Evolutionary conservation across 1,140 invertebrate genomes (phyloP).

Genomic region (Hyposmocoma kahamanoa): DNA sequence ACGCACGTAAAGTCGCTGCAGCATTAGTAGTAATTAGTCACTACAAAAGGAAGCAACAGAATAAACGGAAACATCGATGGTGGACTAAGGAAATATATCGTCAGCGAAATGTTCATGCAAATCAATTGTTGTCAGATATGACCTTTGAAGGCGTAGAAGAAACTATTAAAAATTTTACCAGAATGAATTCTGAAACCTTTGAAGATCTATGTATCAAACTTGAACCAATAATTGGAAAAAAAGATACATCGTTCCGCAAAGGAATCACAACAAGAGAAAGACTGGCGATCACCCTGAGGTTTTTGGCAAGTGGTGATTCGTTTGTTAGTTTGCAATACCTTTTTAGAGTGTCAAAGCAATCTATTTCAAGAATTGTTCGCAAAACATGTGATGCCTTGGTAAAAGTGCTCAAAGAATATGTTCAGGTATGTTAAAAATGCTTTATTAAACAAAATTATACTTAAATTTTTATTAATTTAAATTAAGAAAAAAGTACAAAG

Average conservation of each 20-base stretch:
- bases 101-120: too few species aligned
- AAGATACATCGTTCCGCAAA: conserved; percentile 27
- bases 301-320: conserved; percentile 25
- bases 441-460: too few species aligned
- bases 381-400: conserved; percentile 23
- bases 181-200: conserved; percentile 1
- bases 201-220: not conserved
- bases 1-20: too few species aligned
- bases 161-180: conserved; percentile 5
- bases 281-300: conserved; percentile 31
- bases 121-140: conserved; percentile 9
- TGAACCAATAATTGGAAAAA: conserved; percentile 23
- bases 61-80: conserved; percentile 11
- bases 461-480: too few species aligned
- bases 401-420: too few species aligned
- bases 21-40: too few species aligned
- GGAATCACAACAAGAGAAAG: conserved; percentile 27
- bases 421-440: too few species aligned
- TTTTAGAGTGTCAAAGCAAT: conserved; percentile 25
- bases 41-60: too few species aligned
- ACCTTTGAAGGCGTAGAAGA: conserved; percentile 8
- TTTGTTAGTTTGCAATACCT: not conserved
- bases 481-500: too few species aligned
- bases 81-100: conserved; percentile 13
- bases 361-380: conserved; percentile 22